Percentiles rank a stretch among this genome's conserved stretches.
These are phyloP conservation scores for Trachythela sp. DNA, from an alignment of 64 coral and sea anemone species.

Conservation along the genomic window DNA sequence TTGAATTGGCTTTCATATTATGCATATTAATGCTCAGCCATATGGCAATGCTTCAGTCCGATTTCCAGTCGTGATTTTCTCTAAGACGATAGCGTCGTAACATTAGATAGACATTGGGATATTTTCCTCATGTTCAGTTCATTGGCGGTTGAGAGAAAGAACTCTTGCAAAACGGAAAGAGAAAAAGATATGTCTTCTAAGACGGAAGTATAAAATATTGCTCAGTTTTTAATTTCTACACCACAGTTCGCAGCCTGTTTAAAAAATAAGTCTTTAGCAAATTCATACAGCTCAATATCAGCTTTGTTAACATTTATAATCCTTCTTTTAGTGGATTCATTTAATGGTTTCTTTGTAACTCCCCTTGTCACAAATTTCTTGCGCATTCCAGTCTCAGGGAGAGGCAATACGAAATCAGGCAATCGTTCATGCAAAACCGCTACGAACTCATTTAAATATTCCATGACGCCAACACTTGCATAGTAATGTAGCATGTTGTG, in stretches of 20 bases:
- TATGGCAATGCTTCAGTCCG: too few relatives aligned
- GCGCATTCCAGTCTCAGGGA: background rate
- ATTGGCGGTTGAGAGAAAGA: too few relatives aligned
- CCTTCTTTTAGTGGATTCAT: constrained; percentile 15
- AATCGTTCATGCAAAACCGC: constrained; percentile 42
- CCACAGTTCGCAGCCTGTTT: constrained; percentile 35
- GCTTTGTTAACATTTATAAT: constrained; percentile 50
- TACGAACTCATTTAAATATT: constrained; percentile 35
- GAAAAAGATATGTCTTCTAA: too few relatives aligned
- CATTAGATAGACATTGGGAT: too few relatives aligned
- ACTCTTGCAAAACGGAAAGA: too few relatives aligned
- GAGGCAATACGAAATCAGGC: constrained; percentile 38
- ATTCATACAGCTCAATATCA: constrained; percentile 59
- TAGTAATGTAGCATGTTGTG: constrained; percentile 42
- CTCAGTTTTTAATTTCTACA: background rate
- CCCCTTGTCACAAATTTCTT: background rate
- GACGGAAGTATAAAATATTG: too few relatives aligned
- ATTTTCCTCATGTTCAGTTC: too few relatives aligned
- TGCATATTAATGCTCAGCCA: too few relatives aligned
- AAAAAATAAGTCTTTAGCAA: constrained; percentile 45
- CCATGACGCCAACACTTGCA: constrained; percentile 50
- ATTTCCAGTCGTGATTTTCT: too few relatives aligned
- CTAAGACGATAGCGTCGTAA: too few relatives aligned
- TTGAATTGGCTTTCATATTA: too few relatives aligned
- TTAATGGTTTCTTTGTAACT: constrained; percentile 6